These are phyloP conservation scores for Ptilodon capucinus DNA, from an alignment of 2,888 invertebrate species.

Conservation along the genomic window DNA sequence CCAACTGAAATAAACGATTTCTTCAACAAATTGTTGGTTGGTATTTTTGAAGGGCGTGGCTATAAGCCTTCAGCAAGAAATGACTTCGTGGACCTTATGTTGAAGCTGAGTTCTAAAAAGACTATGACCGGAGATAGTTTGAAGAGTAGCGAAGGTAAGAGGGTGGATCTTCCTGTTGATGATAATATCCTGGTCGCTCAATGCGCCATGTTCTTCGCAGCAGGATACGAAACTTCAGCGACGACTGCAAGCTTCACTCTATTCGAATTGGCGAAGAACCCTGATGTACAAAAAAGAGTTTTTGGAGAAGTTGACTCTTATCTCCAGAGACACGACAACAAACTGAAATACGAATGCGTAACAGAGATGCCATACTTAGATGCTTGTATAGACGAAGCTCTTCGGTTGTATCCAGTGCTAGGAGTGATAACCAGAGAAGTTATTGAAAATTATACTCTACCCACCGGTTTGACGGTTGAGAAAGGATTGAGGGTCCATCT, in stretches of 20 bases:
- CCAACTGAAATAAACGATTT: slow-evolving; percentile 40
- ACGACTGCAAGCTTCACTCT: slow-evolving; percentile 42
- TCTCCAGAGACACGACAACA: slow-evolving; percentile 36
- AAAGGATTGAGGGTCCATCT: slow-evolving; percentile 58
- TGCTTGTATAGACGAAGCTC: slow-evolving; percentile 52
- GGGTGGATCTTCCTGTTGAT: slow-evolving; percentile 47
- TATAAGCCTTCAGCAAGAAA: slow-evolving; percentile 44
- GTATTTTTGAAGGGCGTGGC: slow-evolving; percentile 43
- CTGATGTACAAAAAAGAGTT: slow-evolving; percentile 37
- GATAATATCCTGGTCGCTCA: slow-evolving; percentile 76
- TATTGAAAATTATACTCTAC: slow-evolving; percentile 52
- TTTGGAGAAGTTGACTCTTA: slow-evolving; percentile 48
- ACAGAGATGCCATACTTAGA: slow-evolving; percentile 45
- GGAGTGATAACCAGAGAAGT: slow-evolving; percentile 54
- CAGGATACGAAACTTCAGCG: slow-evolving; percentile 59
- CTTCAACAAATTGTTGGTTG: slow-evolving; percentile 39
- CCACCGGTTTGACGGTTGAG: slow-evolving; percentile 49
- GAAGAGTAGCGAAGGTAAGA: slow-evolving; percentile 33
- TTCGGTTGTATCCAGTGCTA: slow-evolving; percentile 60
- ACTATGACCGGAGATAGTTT: slow-evolving; percentile 49
- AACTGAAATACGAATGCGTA: slow-evolving; percentile 43
- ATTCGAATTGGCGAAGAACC: slow-evolving; percentile 52
- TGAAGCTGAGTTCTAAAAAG: slow-evolving; percentile 44
- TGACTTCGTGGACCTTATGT: slow-evolving; percentile 56
- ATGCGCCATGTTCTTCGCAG: slow-evolving; percentile 72